Evolutionary conservation across 2,797 vertebrate species (phyloP), one percentile per base, ranked within the genome.

Genomic region (Arnoldichthys spilopterus): DNA sequence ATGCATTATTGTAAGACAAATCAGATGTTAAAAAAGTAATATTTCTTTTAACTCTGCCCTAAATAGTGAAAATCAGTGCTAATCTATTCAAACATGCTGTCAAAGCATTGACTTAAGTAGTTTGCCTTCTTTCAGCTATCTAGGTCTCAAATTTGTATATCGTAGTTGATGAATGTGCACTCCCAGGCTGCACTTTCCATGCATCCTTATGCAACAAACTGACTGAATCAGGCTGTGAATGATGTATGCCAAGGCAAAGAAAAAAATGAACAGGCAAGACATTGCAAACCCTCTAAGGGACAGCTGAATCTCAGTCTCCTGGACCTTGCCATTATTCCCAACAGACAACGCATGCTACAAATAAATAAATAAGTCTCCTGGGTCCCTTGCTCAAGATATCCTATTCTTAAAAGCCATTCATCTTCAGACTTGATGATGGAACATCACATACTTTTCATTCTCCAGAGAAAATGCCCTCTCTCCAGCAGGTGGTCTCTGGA

Each of bases 361-460:
- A 62, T 45, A 49, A 51, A 64, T 64, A 69, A 78, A 75, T 56
- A 75, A 51, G 53, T 67, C 72, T 72, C 76, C 22, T 12, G 18
- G 72, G 26, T 74, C 64, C 28, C 22, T 26, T 28, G 18, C 69
- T 75, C 28, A 79, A 56, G 66, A 32, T 61, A 43, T 71, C 54
- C 61, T 64, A 47, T 22, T 16, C 56, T 76, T 62, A 59, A n/a
- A 76, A 70, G 6, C 49, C 75, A 78, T 45, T 76, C 70, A 15
- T 75, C 64, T 61, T 70, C 47, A 43, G 54, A 16, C 49, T 61
- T 26, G 28, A 66, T 75, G 59, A n/a, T 7, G 28, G 47, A 32
- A 30, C 45, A 18, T 49, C 16, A 4, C 45, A 51, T 69, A 11
- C 66, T 69, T 69, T 43, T 49, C 66, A 32, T 69, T 24, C 45